Base-by-base conservation (phyloP, 2,797 vertebrate species). In the Molossus molossus region DNA sequence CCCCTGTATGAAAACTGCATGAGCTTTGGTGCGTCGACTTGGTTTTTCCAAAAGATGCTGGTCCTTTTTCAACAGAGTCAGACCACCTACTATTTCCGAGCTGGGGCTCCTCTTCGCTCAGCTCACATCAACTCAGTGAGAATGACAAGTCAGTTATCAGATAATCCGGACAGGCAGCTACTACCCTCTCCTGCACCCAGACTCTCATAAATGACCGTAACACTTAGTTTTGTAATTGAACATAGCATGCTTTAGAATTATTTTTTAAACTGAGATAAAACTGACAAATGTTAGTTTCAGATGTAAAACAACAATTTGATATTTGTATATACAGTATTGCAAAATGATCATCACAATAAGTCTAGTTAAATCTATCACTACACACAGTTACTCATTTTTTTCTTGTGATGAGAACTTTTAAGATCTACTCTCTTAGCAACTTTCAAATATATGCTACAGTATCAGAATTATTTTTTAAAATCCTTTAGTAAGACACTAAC, bases 381-480 rank as follows among this genome's bases (percentile, higher is more conserved):
- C 20, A 57, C 40, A 83, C 7, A n/a, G 27, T 83, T 65, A 67
- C 17, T 15, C 33, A 10, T 53, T 33, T 33, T n/a, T 53, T 23
- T 50, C 62, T 33, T 53, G 20, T 33, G 20, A 53, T 67, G 20
- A 84, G 62, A 67, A 53, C 45, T 67, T 83, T 17, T 10, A 29
- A 58, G 48, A 33, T 67, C 81, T 53, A 67, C 2, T 53, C 27
- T 45, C 58, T 64, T 48, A 84, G 29, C 20, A 53, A 23, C 45
- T 53, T 67, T 84, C 29, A 67, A 33, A 84, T 53, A 53, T 33
- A 33, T 1, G 27, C 23, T 84, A 84, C 62, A 84, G 81, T 84
- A 67, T 89, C 55, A 58, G 53, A 67, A 87, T 82, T 89, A 37
- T 95, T 95, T 92, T 25, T n/a, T 27, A 27, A 9, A 93, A 45